Base-by-base conservation (phyloP, 2,113 vertebrate genomes). In the Erythrolamprus reginae region DNA sequence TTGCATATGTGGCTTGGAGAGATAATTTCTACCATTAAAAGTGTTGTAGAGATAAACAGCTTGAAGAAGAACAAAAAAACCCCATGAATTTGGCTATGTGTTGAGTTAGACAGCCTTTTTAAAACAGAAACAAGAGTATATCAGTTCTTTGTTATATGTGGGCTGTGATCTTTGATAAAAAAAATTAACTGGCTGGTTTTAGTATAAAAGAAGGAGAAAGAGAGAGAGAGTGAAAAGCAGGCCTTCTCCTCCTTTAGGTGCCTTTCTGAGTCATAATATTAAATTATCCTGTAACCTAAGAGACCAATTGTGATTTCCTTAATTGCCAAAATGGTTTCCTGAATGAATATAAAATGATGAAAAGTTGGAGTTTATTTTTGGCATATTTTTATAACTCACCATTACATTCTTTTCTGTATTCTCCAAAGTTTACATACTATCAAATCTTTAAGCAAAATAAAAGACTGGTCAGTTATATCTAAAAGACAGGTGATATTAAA, bases 301-400 rank as follows among this genome's bases (percentile, higher is more conserved):
- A 86, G 84, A 47, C 0, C 70, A 48, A 7, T 52, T 42, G 2
- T 82, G 51, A 58, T 89, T 89, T 86, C 2, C 90, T 1, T 17
- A 89, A 89, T 91, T 88, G n/a, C 42, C 77, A 88, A 87, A 83
- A 84, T 85, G 5, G 6, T 61, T 1, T 51, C 87, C 26, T 91
- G 24, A 87, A 90, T 90, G 23, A 61, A 89, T 42, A 58, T 55
- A 1, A 65, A 84, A 42, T 90, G 50, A 82, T 92, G 42, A 94
- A 92, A 91, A 50, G 92, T 26, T 84, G 3, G 3, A 47, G 89
- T 82, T 93, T 21, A 42, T 91, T 94, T 70, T 50, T 86, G 23
- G 21, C 24, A 90, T 0, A 9, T 17, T 24, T 92, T 93, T 26
- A 10, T 82, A 82, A 17, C 19, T 47, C 86, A 77, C 2, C n/a